Conservation (phyloP, 2,113 vertebrate genomes). For the Cervus canadensis region DNA sequence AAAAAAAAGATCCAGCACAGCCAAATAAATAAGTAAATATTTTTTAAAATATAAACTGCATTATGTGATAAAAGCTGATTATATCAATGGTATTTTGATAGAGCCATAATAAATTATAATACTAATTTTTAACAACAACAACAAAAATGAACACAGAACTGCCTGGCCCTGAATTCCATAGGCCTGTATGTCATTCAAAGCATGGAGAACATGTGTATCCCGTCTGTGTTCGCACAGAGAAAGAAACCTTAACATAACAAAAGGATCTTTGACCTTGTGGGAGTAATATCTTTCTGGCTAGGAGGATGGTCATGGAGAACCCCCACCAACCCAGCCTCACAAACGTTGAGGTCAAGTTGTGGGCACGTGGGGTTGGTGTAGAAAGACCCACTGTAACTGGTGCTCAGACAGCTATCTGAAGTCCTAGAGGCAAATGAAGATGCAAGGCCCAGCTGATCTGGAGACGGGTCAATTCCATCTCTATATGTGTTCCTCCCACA, state of each 20-base stretch:
- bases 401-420: background rate
- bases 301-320: background rate
- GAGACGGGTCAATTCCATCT: background rate
- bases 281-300: background rate
- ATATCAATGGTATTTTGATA: background rate
- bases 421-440: background rate
- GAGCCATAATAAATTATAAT: background rate
- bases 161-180: background rate
- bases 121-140: background rate
- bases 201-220: background rate
- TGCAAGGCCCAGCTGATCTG: background rate
- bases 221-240: background rate
- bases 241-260: background rate
- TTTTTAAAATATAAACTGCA: background rate
- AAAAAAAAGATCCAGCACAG: background rate
- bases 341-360: background rate
- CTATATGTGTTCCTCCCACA: background rate
- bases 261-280: background rate
- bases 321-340: fast-evolving
- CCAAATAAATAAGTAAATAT: background rate
- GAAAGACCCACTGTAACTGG: background rate
- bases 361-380: fast-evolving
- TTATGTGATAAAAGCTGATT: background rate
- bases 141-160: background rate
- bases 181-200: background rate